Evolutionary conservation across 53 echinoderm and acorn worm genomes (phyloP).

Genomic region (Mesocentrotus franciscanus): DNA sequence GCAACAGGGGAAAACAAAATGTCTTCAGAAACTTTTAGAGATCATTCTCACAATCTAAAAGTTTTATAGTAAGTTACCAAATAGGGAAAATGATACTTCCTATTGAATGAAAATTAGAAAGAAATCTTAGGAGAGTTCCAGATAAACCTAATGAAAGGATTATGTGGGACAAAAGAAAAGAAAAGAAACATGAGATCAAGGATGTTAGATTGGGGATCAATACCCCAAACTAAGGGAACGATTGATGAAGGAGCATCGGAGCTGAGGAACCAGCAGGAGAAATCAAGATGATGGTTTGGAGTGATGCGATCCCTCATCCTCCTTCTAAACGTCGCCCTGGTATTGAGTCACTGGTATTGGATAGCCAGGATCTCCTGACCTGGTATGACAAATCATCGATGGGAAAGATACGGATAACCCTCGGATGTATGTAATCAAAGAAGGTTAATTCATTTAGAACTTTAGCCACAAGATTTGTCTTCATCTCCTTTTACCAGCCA

Average conservation of each 20-base stretch:
- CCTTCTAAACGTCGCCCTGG: neutral
- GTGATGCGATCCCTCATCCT: slow-evolving; percentile 26
- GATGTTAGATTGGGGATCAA: neutral
- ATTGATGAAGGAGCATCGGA: slow-evolving; percentile 15
- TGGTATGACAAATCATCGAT: neutral
- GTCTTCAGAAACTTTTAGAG: neutral
- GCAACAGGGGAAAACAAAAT: neutral
- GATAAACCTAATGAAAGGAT: neutral
- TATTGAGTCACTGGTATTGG: slow-evolving; percentile 19
- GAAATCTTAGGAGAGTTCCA: neutral
- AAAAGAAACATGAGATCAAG: neutral
- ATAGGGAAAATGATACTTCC: neutral
- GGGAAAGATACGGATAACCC: neutral
- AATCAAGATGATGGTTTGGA: neutral
- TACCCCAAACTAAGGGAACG: neutral
- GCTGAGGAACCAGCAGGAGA: neutral
- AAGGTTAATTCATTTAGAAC: slow-evolving; percentile 43
- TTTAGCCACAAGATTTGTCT: neutral
- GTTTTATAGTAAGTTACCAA: neutral
- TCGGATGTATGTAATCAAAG: slow-evolving; percentile 20
- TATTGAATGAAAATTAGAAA: neutral
- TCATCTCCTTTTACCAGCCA: neutral
- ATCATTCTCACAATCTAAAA: neutral
- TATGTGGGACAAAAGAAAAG: neutral
- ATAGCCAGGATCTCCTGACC: neutral